Evolutionary conservation across 1,140 invertebrate species (phyloP).

Genomic region (Calycopis cecrops): DNA sequence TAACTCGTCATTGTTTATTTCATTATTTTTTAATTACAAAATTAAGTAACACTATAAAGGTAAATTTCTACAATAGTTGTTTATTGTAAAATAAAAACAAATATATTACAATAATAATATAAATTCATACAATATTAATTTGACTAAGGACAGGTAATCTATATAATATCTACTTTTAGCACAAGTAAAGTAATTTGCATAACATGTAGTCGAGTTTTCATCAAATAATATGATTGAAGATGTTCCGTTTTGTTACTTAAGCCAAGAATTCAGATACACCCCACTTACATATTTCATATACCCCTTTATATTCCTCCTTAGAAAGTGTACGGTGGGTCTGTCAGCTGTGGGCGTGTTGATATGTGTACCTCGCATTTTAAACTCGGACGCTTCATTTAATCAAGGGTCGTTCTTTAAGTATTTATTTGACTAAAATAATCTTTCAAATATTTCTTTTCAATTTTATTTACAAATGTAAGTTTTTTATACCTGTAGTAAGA

Average conservation of each 20-base stretch:
- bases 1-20: no score
- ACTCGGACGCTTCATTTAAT: constrained; percentile 25
- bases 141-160: no score
- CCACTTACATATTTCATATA: constrained; percentile 11
- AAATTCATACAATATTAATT: no score
- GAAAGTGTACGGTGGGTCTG: not conserved
- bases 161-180: no score
- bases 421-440: constrained; percentile 28
- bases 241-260: constrained; percentile 9
- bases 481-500: not conserved
- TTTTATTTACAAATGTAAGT: constrained; percentile 17
- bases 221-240: constrained; percentile 7
- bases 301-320: constrained; percentile 12
- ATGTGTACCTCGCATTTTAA: constrained; percentile 20
- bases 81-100: no score
- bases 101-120: no score
- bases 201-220: not conserved
- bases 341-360: constrained; percentile 11
- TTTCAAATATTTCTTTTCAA: constrained; percentile 30
- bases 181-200: no score
- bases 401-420: constrained; percentile 26
- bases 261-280: not conserved
- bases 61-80: no score
- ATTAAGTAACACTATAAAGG: no score
- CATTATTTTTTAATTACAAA: no score